Evolutionary conservation across 1,140 invertebrate species (phyloP).

Genomic region (Chironomus striatipennis): DNA sequence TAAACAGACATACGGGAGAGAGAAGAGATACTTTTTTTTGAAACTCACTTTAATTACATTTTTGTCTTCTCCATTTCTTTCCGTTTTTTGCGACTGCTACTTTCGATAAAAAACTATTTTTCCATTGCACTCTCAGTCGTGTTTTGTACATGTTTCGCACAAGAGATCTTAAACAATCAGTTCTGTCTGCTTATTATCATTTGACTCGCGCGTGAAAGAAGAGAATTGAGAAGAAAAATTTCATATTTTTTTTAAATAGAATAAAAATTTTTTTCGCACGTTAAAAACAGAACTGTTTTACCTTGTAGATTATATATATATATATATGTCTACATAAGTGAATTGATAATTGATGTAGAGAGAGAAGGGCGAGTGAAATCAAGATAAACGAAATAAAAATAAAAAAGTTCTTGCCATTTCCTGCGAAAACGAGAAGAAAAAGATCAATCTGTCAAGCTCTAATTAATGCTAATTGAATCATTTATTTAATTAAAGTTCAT

Average conservation of each 20-base stretch:
- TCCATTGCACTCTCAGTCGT: background rate
- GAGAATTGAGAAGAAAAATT: background rate
- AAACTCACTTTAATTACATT: background rate
- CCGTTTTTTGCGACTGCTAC: background rate
- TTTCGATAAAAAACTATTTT: constrained; percentile 9
- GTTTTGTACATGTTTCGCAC: background rate
- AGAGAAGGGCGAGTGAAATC: background rate
- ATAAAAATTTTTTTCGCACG: no score
- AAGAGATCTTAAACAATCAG: background rate
- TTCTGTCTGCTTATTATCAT: background rate
- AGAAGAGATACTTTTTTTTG: background rate
- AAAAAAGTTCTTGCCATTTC: background rate
- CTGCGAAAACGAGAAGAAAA: background rate
- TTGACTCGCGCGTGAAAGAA: background rate
- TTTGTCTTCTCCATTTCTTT: background rate
- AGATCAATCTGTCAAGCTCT: constrained; percentile 12
- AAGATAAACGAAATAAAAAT: no score
- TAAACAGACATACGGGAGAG: background rate
- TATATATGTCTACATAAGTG: no score
- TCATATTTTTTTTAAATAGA: background rate
- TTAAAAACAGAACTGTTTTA: no score
- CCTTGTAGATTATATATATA: no score
- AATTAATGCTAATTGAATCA: constrained; percentile 14
- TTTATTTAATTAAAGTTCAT: background rate
- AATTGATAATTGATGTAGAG: no score